phyloP scores from a whole-genome alignment of 2,113 vertebrate genomes.

The Paedocypris sp. region DNA sequence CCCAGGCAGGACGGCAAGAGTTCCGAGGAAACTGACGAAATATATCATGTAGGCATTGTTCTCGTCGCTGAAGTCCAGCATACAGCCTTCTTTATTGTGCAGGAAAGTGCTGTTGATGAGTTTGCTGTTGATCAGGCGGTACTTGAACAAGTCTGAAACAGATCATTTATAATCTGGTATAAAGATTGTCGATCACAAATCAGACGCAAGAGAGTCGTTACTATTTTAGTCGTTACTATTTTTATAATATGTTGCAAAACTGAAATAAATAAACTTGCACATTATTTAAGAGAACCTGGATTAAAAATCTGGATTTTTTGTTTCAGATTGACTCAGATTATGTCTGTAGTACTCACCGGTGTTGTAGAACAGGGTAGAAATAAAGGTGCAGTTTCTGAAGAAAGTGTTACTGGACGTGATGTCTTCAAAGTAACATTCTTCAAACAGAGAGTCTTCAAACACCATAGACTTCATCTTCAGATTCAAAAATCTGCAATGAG shows the following conservation, averaged over 20 bases:
- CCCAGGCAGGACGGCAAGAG: conserved; percentile 86
- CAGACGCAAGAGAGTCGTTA: too few relatives aligned
- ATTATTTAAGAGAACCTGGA: too few relatives aligned
- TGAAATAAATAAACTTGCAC: too few relatives aligned
- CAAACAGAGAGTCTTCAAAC: conserved; percentile 89
- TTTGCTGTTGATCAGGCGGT: conserved; percentile 80
- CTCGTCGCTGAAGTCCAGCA: conserved; percentile 85
- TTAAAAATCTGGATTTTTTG: too few relatives aligned
- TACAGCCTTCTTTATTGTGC: conserved; percentile 94
- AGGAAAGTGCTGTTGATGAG: conserved; percentile 91
- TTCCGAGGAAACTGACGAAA: conserved; percentile 94
- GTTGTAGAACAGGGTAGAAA: conserved; percentile 91
- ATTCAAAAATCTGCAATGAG: conserved; percentile 73
- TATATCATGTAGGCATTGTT: conserved; percentile 98
- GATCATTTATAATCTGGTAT: too few relatives aligned
- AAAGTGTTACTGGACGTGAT: conserved; percentile 95
- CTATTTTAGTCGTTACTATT: too few relatives aligned
- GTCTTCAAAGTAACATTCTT: conserved; percentile 94
- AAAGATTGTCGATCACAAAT: too few relatives aligned
- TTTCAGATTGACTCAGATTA: too few relatives aligned
- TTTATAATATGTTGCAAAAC: too few relatives aligned
- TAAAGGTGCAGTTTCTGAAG: conserved; percentile 95
- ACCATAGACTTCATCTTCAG: conserved; percentile 88
- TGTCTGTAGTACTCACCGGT: conserved; percentile 64
- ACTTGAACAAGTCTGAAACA: conserved; percentile 82